Evolutionary conservation across 2,797 vertebrate genomes (phyloP), one percentile per base, ranked within the genome.

Genomic region (Sebastes variabilis): DNA sequence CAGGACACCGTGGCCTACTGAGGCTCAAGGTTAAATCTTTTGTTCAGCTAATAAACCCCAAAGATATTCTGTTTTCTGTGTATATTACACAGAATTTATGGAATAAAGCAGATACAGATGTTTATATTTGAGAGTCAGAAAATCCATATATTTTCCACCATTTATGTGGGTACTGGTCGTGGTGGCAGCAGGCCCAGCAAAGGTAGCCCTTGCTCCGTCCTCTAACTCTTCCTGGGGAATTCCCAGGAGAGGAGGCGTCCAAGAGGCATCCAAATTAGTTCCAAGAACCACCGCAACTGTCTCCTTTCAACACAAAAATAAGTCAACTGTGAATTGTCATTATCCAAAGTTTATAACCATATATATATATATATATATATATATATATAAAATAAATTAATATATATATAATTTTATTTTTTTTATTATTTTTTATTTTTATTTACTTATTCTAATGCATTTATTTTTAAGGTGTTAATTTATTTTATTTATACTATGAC

Each of bases 241-340:
- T 25, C 34, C 0, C n/a, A 9, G 36, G 36, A 38, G 13, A 13
- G 36, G 36, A 52, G 52, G 54, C 32, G 7, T 70, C 55, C 8
- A 1, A 0, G 36, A 52, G 52, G 54, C 32, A 7, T 70, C 55
- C 1, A 0, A 30, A 38, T 56, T 1, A 34, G 9, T 27, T 5
- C 10, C 30, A 22, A 1, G 4, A 27, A 38, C 54, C n/a, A 38
- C 32, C 22, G 38, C 54, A 27, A 13, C 68, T 5, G n/a, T 16
- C 54, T 18, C 52, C n/a, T 36, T 34, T 67, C 46, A 25, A 65
- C 22, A 8, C 25, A 16, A 46, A 12, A 3, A 3, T n/a, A 8
- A 52, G 4, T 11, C 12, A 12, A 36, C 27, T 3, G 12, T 36
- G 12, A 22, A 14, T 1, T 36, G 49, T 24, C 42, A 30, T n/a